Evolutionary conservation across 2,797 vertebrate species (phyloP).

Genomic region (Pipistrellus pygmaeus): DNA sequence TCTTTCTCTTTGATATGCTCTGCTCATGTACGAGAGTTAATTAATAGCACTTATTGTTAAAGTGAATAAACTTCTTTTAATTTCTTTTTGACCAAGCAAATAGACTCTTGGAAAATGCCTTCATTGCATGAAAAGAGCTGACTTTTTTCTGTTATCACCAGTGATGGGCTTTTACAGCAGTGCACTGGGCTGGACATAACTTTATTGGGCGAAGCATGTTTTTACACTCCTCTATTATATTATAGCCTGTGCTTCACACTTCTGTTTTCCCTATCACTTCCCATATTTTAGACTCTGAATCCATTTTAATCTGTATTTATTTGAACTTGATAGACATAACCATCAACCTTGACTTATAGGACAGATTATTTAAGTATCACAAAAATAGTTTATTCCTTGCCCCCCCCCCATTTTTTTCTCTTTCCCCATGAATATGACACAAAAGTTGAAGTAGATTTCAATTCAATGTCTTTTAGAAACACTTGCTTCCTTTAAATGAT

Average conservation of each 20-base stretch:
- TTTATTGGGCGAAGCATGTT: background rate
- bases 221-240: background rate
- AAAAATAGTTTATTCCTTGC: background rate
- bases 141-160: background rate
- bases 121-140: background rate
- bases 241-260: background rate
- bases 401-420: background rate
- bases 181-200: background rate
- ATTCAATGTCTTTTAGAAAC: background rate
- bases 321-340: background rate
- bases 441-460: background rate
- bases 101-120: background rate
- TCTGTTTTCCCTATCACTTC: background rate
- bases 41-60: slow-evolving; percentile 17
- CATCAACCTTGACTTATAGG: background rate
- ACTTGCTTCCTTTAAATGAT: background rate
- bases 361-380: background rate
- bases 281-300: background rate
- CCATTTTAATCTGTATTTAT: slow-evolving; percentile 12
- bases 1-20: background rate
- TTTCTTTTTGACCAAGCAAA: slow-evolving; percentile 22
- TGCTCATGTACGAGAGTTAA: background rate
- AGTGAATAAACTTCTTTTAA: background rate
- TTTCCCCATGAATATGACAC: background rate
- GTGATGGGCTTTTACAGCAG: background rate